Evolutionary conservation across 2,888 invertebrate species (phyloP), one percentile per base, ranked within the genome.

Genomic region (Dichetophora obliterata): DNA sequence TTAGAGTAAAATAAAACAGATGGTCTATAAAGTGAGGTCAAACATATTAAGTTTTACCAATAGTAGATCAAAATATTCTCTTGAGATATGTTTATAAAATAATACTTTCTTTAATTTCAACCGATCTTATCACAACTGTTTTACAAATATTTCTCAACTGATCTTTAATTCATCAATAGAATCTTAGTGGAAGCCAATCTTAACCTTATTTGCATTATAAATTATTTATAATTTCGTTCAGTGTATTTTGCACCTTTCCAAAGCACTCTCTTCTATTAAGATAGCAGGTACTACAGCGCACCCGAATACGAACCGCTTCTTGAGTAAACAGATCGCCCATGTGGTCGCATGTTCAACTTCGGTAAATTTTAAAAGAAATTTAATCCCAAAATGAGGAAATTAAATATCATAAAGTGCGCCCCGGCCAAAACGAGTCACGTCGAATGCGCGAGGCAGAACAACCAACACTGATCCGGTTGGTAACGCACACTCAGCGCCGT

Each of bases 341-440:
- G 72, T 72, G 72, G 72, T 61, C 34, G 31, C 63, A 63, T 63
- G 50, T 72, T 61, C 59, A 48, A 43, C 48, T 59, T 86, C 86
- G 86, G 87, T 84, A 81, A 83, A 86, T 87, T 85, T 86, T 80
- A 86, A 87, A 86, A 85, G 83, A 83, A 87, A 85, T 85, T 85
- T 85, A 87, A 86, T 86, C 84, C 84, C 86, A 84, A 86, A 86
- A 87, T 87, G 86, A 87, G 86, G 84, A 87, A 87, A 87, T 86
- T 86, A 87, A 87, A 87, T 85, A 87, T 87, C 85, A 82, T 86
- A 87, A 87, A 87, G 83, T 83, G 82, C 83, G 48, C 48, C 61
- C 43, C 37, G 70, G 27, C 37, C 37, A 48, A 65, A 31, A 22
- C 24, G 50, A 68, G 68, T 34, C 50, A 50, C 2, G 68, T 68